Percentiles rank a stretch among this genome's conserved stretches.
These are phyloP conservation scores for Chanos chanos DNA, from an alignment of 2,797 vertebrate species.

Conservation along the genomic window DNA sequence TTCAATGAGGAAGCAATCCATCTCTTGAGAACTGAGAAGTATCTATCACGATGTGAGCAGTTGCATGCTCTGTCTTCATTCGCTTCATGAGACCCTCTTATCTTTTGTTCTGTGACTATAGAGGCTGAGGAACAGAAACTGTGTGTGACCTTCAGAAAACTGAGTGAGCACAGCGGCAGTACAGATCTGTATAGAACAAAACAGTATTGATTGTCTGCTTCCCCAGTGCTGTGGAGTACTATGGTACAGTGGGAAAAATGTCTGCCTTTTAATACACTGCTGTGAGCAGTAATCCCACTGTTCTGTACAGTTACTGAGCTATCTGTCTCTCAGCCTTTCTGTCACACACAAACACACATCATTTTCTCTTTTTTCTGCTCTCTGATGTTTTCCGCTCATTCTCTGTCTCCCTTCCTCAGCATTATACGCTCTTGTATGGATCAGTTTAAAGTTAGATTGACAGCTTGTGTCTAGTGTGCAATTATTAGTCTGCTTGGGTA, in stretches of 20 bases:
- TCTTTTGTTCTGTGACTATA: background rate
- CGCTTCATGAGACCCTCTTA: background rate
- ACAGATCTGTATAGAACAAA: background rate
- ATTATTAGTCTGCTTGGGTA: no score
- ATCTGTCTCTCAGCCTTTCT: background rate
- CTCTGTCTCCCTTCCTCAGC: no score
- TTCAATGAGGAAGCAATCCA: background rate
- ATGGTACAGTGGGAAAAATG: background rate
- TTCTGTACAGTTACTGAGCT: background rate
- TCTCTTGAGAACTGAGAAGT: background rate
- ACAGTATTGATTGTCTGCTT: background rate
- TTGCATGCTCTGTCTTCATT: background rate
- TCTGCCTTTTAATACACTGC: background rate
- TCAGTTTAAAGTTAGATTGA: no score
- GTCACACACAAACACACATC: no score
- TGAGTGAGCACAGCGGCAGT: no score
- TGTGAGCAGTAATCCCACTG: background rate
- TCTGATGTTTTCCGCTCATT: no score
- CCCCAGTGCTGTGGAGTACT: background rate
- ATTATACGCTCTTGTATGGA: no score
- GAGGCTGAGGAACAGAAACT: background rate
- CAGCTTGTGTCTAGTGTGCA: no score
- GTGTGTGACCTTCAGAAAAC: background rate
- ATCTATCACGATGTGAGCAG: no score
- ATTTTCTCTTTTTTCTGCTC: no score